Base-by-base conservation (phyloP, 2,888 invertebrate genomes). In the Lycia hirtaria region DNA sequence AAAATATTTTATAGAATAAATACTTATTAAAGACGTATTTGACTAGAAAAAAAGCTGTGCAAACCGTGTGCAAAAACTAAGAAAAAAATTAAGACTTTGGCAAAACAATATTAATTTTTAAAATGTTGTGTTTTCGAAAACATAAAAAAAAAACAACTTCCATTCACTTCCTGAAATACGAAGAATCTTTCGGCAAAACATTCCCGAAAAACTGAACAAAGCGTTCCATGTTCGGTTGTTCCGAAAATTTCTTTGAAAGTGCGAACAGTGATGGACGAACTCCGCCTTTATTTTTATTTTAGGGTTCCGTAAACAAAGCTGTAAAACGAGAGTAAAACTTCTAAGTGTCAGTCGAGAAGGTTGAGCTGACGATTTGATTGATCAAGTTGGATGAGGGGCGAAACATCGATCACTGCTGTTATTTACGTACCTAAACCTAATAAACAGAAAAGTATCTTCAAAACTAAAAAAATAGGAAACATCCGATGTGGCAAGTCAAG, bases 251-350 rank as follows among this genome's bases (percentile, higher is more conserved):
- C 61, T 56, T 62, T 55, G 56, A 51, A 56, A 66, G 64, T 55
- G 51, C 43, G 50, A 58, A 64, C 62, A 64, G 62, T 60, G 49
- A 50, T 45, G 49, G 44, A 54, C 48, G 52, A 26, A 53, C 57
- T 44, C 7, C 35, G 40, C 17, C 60, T 54, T 51, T 50, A 53
- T 64, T 57, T 57, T 61, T 62, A 59, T 62, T 59, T 66, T 59
- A 62, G 64, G 30, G 59, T 62, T 64, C 64, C 64, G 64, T 64
- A 60, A 62, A 60, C 62, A 66, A 56, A 49, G 45, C 40, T 49
- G 62, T 66, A 64, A 66, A 66, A 56, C 38, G 28, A 9, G 51
- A 37, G 56, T 57, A 52, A 56, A 65, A 64, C 60, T 66, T 62
- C 45, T 56, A 62, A 66, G 65, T 62, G 61, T 62, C 60, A 64